A percentile compares a stretch with the other conserved stretches of the same genome.
Conservation (phyloP, 2,888 invertebrate genomes). For the Caenorhabditis japonica region DNA sequence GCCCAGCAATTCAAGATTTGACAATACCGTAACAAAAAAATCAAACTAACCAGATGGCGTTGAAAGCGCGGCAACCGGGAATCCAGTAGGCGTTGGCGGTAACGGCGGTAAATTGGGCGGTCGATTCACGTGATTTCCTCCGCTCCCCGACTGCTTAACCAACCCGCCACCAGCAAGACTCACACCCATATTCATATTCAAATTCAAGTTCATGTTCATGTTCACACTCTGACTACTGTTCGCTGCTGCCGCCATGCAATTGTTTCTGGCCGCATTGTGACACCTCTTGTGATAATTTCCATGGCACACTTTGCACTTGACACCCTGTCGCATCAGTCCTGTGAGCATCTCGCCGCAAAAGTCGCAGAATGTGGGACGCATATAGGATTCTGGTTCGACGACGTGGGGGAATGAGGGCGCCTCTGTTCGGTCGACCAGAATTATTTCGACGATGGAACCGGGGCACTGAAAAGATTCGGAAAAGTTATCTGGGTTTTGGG, state of each 20-base stretch:
- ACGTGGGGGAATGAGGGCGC: conserved; percentile 70
- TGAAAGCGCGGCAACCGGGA: conserved; percentile 37
- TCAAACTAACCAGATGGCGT: conserved; percentile 39
- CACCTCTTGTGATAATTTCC: conserved; percentile 77
- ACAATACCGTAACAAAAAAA: too few species aligned
- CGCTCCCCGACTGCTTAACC: too few species aligned
- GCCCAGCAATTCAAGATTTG: too few species aligned
- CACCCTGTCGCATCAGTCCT: conserved; percentile 76
- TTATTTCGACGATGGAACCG: conserved; percentile 74
- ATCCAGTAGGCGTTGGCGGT: conserved; percentile 24
- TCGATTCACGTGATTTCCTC: not conserved
- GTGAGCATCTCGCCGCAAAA: conserved; percentile 77
- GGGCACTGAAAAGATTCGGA: conserved; percentile 66
- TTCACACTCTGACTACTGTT: too few species aligned
- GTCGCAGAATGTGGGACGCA: conserved; percentile 77
- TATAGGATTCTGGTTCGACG: conserved; percentile 67
- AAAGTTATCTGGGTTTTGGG: too few species aligned
- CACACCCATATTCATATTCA: too few species aligned
- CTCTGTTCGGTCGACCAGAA: conserved; percentile 65
- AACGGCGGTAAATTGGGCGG: conserved; percentile 31
- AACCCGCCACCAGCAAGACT: too few species aligned
- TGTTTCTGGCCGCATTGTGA: conserved; percentile 74
- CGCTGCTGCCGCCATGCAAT: conserved; percentile 61
- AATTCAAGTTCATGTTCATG: too few species aligned
- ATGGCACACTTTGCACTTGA: conserved; percentile 75